A percentile compares a stretch with the other conserved stretches of the same genome.
phyloP scores from a whole-genome alignment of 2,888 invertebrate species.

The Brachylomia viminalis region DNA sequence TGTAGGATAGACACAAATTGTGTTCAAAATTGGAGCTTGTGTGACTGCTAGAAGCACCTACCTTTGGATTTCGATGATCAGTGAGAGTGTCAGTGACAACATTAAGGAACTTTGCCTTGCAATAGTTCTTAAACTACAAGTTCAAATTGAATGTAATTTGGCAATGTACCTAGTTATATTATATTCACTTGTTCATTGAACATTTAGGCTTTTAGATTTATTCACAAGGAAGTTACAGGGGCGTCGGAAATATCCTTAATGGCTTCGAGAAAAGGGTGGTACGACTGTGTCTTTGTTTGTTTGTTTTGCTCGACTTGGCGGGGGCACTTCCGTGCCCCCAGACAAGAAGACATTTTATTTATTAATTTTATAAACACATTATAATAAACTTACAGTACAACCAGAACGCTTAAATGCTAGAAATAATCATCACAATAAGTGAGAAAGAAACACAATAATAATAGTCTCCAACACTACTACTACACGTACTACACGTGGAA shows the following conservation, averaged over 20 bases:
- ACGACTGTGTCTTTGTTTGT: not conserved
- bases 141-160: not conserved
- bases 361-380: no score
- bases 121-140: not conserved
- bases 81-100: not conserved
- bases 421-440: not conserved
- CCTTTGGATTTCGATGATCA: not conserved
- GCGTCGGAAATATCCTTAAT: not conserved
- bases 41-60: not conserved
- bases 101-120: not conserved
- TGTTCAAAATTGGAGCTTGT: not conserved
- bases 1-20: not conserved
- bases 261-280: not conserved
- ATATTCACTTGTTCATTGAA: not conserved
- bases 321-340: no score
- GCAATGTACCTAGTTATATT: not conserved
- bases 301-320: not conserved
- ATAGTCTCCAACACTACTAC: not conserved
- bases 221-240: not conserved
- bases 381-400: no score
- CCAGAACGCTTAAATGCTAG: not conserved
- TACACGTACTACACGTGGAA: no score
- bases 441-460: not conserved
- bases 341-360: no score
- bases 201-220: not conserved